Conservation (phyloP, 2,113 vertebrate genomes). For the Eubucco bourcierii region DNA sequence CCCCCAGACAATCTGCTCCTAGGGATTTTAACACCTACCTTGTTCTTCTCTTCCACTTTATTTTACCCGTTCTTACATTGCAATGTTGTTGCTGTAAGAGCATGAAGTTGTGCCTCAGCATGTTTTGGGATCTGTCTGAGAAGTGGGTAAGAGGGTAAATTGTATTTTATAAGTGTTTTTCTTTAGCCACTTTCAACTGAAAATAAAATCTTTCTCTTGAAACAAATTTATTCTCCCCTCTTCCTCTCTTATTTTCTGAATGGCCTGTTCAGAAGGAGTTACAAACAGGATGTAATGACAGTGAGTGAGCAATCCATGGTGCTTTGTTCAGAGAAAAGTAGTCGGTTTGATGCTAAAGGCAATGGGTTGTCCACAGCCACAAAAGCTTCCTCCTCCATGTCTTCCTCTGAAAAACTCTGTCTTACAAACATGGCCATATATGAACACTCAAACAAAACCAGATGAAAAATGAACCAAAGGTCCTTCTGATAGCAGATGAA, state of each 20-base stretch:
- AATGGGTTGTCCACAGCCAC: rapidly evolving
- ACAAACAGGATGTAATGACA: not conserved
- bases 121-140: not conserved
- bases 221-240: not conserved
- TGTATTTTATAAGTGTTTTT: not conserved
- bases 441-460: not conserved
- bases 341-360: not conserved
- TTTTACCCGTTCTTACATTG: not conserved
- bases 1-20: not conserved
- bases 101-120: not conserved
- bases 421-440: not conserved
- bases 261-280: not conserved
- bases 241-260: not conserved
- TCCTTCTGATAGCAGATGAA: not conserved
- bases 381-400: not conserved
- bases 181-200: not conserved
- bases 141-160: not conserved
- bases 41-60: not conserved
- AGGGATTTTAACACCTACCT: not conserved
- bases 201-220: not conserved
- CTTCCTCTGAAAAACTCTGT: not conserved
- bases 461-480: not conserved
- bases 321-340: not conserved
- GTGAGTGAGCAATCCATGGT: not conserved
- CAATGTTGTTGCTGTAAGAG: not conserved